Base-by-base conservation (phyloP, 2,888 invertebrate genomes). In the Chymomyza fuscimana region DNA sequence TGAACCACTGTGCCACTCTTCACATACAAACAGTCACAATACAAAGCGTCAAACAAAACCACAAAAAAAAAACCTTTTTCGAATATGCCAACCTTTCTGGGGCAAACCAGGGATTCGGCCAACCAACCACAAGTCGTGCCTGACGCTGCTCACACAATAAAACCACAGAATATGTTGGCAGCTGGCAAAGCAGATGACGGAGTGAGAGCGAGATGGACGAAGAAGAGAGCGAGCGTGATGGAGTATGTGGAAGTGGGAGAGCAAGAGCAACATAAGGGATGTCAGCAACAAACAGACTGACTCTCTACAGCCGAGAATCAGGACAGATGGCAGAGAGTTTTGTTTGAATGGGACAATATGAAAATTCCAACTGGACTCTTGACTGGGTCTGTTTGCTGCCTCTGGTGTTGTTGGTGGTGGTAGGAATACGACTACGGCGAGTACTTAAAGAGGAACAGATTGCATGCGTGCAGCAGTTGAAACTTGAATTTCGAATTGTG, bases 371-470 rank as follows among this genome's bases (percentile, higher is more conserved):
- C 82, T 89, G 85, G 88, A 89, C 70, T 73, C 63, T 16, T 65
- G 70, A 66, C 59, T 72, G 40, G 40, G 40, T 46, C 70, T 76
- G 72, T 79, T 77, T 73, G 75, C 64, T 68, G 67, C 54, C 67
- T 75, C 36, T 71, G 71, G 71, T 71, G 71, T 29, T 60, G 68
- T 16, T 69, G 65, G 61, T 67, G 76, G 79, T 80, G 81, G 80
- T 85, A 80, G 78, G 73, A 74, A 71, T 70, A 12, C 3, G 12
- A 12, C 15, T 54, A 63, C 76, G 74, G 68, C 76, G 82, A 90
- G 89, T 91, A 91, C 90, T 91, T 91, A 91, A 92, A 87, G 90
- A 85, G 80, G 87, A 90, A 91, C 91, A 91, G 91, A 91, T 91
- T 91, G 91, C 87, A 82, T 83, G 88, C 83, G 87, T 84, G 78